Percentiles rank a stretch among this genome's conserved stretches.
Conservation (phyloP, 2,888 invertebrate genomes). For the Drosophila siamana region DNA sequence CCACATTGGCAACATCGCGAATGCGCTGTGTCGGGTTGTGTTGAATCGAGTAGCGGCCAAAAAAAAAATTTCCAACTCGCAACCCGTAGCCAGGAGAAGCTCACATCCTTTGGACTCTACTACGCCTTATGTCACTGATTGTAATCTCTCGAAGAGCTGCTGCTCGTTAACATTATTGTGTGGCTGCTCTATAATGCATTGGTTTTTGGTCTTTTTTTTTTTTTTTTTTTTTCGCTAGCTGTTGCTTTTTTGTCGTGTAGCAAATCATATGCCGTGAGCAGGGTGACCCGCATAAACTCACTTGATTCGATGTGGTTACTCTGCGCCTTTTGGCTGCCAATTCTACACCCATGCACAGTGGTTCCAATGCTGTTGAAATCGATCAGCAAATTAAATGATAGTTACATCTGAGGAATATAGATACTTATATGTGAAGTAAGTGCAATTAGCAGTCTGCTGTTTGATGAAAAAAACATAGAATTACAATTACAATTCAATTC, state of each 20-base stretch:
- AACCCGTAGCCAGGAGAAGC: constrained; percentile 27
- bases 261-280: constrained; percentile 54
- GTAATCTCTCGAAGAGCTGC: constrained; percentile 66
- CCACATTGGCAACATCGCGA: constrained; percentile 46
- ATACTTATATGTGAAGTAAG: no score
- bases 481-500: no score
- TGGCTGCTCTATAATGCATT: constrained; percentile 61
- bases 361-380: neutral
- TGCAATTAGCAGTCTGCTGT: no score
- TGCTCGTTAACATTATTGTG: constrained; percentile 79
- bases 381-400: no score
- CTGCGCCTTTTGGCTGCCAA: constrained; percentile 62
- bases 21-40: constrained; percentile 10
- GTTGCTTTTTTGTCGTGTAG: constrained; percentile 46
- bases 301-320: constrained; percentile 49
- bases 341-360: constrained; percentile 41
- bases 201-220: constrained; percentile 48
- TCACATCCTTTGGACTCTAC: constrained; percentile 53
- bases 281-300: constrained; percentile 69
- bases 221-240: constrained; percentile 43
- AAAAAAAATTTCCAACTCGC: constrained; percentile 9
- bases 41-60: neutral
- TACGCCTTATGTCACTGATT: constrained; percentile 79
- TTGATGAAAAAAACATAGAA: no score
- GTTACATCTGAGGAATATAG: neutral